Percentiles rank a stretch among this genome's conserved stretches.
Evolutionary conservation across 2,113 vertebrate species (phyloP).

Genomic region (crab-eating macaque (Macaca fascicularis)): T2T-MFA8v1.1 NC_088391.1:80427501-80428000

Average conservation of each 20-base stretch:
- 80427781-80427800: neutral
- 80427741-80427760: neutral
- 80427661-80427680: neutral
- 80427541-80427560: neutral
- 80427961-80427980: neutral
- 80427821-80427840: neutral
- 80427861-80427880: neutral
- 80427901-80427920: neutral
- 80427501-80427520: neutral
- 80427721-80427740: neutral
- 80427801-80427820: neutral
- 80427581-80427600: neutral
- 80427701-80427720: neutral
- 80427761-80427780: neutral
- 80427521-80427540: neutral
- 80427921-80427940: neutral
- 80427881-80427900: neutral
- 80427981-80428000: neutral
- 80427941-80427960: neutral
- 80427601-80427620: neutral
- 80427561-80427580: neutral
- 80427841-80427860: neutral
- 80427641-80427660: neutral
- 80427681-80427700: neutral
- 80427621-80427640: neutral